Base-by-base conservation (phyloP, 2,888 invertebrate genomes). In the Junonia oenone region DNA sequence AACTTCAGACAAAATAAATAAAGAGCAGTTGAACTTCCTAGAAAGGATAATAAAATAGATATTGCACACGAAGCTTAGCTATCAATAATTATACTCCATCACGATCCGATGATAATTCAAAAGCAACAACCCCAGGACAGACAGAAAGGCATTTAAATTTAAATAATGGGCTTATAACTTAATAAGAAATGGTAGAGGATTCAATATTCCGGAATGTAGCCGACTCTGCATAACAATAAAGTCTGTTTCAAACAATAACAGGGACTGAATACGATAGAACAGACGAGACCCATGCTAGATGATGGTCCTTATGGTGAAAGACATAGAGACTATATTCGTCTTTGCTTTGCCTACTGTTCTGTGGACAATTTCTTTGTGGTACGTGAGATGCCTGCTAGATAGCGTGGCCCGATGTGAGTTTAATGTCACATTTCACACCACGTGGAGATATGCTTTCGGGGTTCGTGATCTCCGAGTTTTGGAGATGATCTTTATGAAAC, bases 161-260 rank as follows among this genome's bases (percentile, higher is more conserved):
- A 55, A 58, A 57, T 61, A 53, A 61, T 52, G 51, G 48, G 35
- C 48, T 54, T 59, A 50, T 63, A 61, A 60, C 57, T 62, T 56
- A 58, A 58, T 62, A 56, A 59, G 58, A 51, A 61, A 60, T 26
- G 53, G 57, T 56, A 46, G 51, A 60, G 59, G 55, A 64, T 58
- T 65, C 65, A 64, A 63, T 66, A 64, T 64, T 52, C 66, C 53
- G 62, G 67, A 63, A 68, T 63, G 65, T 54, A 58, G 60, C 61
- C 56, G 60, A 58, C 65, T 56, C 55, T 60, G 67, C 64, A 67
- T 67, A 62, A 64, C 63, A 68, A 67, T 67, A 57, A 61, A 58
- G 60, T 55, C 50, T 57, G 52, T 49, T 58, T 58, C 58, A 59
- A 67, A 68, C 63, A 66, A 66, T 63, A 67, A 65, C 67, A 63